These are phyloP conservation scores for Staurois parvus DNA, from an alignment of 2,797 vertebrate genomes.

Conservation along the genomic window DNA sequence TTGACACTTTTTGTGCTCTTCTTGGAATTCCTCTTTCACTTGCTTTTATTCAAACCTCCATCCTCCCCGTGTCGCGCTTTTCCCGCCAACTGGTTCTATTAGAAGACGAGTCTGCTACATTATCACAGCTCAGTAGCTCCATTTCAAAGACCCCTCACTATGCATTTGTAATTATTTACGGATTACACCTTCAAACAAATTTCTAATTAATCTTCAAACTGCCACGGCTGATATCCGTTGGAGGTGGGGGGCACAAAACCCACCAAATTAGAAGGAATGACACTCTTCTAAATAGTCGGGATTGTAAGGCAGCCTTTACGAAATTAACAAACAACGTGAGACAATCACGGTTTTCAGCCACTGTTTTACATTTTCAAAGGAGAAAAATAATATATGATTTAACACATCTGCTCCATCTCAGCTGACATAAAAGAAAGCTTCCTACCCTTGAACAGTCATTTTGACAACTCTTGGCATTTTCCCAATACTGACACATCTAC, in stretches of 20 bases:
- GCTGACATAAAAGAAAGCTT: background rate
- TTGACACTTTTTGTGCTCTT: no score
- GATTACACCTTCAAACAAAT: constrained; percentile 32
- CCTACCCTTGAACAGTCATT: background rate
- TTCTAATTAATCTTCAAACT: constrained; percentile 13
- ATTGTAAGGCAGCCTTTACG: constrained; percentile 11
- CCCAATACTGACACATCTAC: constrained; percentile 21
- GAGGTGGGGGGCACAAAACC: background rate
- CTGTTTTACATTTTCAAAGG: background rate
- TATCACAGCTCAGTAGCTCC: constrained; percentile 8
- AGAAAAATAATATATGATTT: constrained; percentile 11
- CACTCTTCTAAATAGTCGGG: background rate
- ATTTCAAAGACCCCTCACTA: constrained; percentile 17
- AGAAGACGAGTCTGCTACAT: background rate
- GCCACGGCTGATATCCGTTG: background rate
- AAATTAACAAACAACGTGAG: constrained; percentile 34
- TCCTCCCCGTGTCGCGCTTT: background rate
- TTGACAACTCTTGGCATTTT: constrained; percentile 24
- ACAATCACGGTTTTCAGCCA: background rate
- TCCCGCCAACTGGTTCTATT: constrained; percentile 18
- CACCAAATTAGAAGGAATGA: constrained; percentile 21
- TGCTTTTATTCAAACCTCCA: background rate
- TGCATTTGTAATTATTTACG: constrained; percentile 27
- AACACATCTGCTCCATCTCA: constrained; percentile 11
- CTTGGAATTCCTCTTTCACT: background rate